phyloP scores from a whole-genome alignment of 2,888 invertebrate species.

The Cremastobaeus sp. region DNA sequence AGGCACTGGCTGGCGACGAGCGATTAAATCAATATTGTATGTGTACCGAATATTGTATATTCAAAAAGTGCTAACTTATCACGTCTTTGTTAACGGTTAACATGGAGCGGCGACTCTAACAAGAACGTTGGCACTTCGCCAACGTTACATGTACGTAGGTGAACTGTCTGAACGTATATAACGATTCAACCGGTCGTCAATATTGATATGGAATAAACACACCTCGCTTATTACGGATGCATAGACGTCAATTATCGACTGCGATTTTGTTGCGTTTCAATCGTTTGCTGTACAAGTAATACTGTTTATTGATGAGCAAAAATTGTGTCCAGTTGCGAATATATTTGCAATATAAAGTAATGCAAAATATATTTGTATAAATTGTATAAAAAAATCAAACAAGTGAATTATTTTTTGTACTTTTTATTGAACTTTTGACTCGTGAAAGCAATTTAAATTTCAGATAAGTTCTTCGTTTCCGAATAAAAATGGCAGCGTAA shows the following conservation, averaged over 20 bases:
- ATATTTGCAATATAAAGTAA: too few relatives aligned
- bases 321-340: too few relatives aligned
- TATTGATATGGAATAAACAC: slow-evolving; percentile 30
- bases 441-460: too few relatives aligned
- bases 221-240: slow-evolving; percentile 15
- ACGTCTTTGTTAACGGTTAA: slow-evolving; percentile 58
- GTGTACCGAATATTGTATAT: slow-evolving; percentile 55
- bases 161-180: slow-evolving; percentile 47
- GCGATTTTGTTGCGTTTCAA: neutral
- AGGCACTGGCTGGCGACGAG: slow-evolving; percentile 29
- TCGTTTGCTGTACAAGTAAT: too few relatives aligned
- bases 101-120: slow-evolving; percentile 46
- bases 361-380: too few relatives aligned
- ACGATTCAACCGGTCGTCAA: slow-evolving; percentile 37
- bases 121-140: slow-evolving; percentile 52
- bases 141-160: slow-evolving; percentile 46
- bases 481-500: too few relatives aligned
- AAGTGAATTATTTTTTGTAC: too few relatives aligned
- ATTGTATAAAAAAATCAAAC: too few relatives aligned
- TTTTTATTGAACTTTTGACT: too few relatives aligned
- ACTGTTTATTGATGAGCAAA: too few relatives aligned
- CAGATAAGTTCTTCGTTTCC: too few relatives aligned
- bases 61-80: slow-evolving; percentile 57
- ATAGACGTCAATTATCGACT: slow-evolving; percentile 12
- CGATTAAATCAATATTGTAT: slow-evolving; percentile 57